Evolutionary conservation across 1,140 invertebrate species (phyloP).

Genomic region (Lepeophtheirus salmonis): DNA sequence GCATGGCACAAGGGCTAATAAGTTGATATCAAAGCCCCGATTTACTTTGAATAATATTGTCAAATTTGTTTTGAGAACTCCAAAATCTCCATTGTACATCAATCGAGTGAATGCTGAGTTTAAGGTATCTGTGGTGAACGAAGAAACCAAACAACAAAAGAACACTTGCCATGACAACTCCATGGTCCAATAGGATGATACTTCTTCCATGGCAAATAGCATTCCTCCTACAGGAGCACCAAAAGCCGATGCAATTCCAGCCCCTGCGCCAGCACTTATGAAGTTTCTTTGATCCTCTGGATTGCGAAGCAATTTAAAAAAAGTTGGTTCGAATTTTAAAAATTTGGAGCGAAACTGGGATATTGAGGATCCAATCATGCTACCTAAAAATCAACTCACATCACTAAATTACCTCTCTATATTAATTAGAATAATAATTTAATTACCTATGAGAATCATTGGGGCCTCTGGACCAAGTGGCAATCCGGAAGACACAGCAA

Average conservation of each 20-base stretch:
- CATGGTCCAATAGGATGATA: constrained; percentile 31
- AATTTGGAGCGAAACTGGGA: constrained; percentile 27
- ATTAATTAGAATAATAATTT: too few relatives aligned
- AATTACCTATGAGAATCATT: constrained; percentile 24
- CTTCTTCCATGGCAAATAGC: constrained; percentile 24
- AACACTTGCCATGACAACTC: constrained; percentile 32
- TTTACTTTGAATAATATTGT: constrained; percentile 21
- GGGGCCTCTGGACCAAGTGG: constrained; percentile 29
- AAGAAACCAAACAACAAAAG: constrained; percentile 30
- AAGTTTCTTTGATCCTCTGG: constrained; percentile 28
- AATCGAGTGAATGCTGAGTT: constrained; percentile 29
- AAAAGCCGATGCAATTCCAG: constrained; percentile 23
- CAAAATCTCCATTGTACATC: constrained; percentile 27
- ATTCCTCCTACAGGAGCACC: constrained; percentile 22
- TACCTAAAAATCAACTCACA: not conserved
- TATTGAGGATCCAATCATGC: constrained; percentile 21
- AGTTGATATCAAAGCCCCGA: constrained; percentile 19
- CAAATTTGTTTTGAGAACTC: constrained; percentile 26
- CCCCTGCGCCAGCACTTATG: constrained; percentile 23
- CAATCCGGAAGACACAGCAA: constrained; percentile 21
- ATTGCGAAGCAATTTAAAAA: constrained; percentile 25
- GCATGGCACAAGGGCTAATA: constrained; percentile 20
- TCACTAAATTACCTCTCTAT: too few relatives aligned
- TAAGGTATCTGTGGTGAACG: constrained; percentile 30
- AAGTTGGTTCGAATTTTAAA: not conserved